These are phyloP conservation scores for Masnerella sp. DNA, from an alignment of 2,888 invertebrate species.

Conservation along the genomic window DNA sequence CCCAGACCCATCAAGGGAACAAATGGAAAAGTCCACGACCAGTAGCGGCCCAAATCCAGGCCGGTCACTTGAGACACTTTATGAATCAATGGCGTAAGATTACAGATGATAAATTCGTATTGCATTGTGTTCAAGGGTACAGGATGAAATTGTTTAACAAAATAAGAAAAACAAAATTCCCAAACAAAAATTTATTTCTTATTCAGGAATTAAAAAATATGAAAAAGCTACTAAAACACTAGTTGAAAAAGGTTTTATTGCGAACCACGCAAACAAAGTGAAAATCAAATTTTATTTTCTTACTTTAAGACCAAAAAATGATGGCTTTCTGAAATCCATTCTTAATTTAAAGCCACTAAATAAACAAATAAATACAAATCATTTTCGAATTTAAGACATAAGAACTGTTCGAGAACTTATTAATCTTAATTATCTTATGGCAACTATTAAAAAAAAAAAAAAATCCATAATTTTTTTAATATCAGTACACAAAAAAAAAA, in stretches of 20 bases:
- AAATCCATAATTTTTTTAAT: too few species aligned
- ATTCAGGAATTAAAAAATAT: neutral
- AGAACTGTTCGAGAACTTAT: neutral
- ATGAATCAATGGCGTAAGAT: slow-evolving; percentile 23
- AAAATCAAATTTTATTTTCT: neutral
- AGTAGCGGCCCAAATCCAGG: too few species aligned
- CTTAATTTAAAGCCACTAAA: neutral
- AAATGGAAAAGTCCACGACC: neutral
- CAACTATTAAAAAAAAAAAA: neutral
- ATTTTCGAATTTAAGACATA: neutral
- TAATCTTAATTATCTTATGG: neutral
- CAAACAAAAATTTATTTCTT: neutral
- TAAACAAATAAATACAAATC: neutral
- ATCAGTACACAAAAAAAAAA: neutral
- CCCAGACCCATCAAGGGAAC: too few species aligned
- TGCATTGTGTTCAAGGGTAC: slow-evolving; percentile 28
- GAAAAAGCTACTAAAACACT: neutral
- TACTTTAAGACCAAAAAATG: neutral
- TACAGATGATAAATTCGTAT: slow-evolving; percentile 28
- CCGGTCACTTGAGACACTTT: slow-evolving; percentile 22
- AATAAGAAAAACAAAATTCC: too few species aligned
- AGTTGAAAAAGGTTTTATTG: neutral
- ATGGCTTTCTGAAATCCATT: neutral
- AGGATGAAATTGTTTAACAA: slow-evolving; percentile 16
- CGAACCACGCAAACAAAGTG: neutral